A percentile compares a stretch with the other conserved stretches of the same genome.
phyloP scores from a whole-genome alignment of 1,140 invertebrate genomes.

The Zaprionus davidi region DNA sequence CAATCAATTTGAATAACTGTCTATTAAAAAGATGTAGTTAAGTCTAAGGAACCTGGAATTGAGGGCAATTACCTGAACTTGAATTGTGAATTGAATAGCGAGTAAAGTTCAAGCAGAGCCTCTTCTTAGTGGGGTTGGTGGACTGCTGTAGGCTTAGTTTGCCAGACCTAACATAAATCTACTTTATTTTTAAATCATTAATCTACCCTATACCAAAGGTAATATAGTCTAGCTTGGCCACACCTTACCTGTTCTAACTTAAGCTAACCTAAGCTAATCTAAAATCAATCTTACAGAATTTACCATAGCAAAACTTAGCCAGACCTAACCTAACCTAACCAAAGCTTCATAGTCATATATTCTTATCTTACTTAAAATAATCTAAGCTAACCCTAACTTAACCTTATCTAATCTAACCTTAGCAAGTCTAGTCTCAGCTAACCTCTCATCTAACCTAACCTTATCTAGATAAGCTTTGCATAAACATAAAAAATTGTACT shows the following conservation, averaged over 20 bases:
- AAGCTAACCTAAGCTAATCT: background rate
- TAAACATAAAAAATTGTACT: too few species aligned
- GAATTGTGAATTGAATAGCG: background rate
- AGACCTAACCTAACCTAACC: background rate
- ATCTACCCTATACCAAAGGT: background rate
- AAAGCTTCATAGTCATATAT: background rate
- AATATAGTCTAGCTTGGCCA: background rate
- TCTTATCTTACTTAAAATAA: background rate
- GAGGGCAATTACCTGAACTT: slow-evolving; percentile 7
- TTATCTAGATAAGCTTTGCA: too few species aligned
- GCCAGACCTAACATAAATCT: background rate
- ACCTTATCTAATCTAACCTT: background rate
- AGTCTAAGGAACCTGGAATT: slow-evolving; percentile 2
- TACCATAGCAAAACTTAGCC: background rate
- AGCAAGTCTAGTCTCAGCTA: background rate
- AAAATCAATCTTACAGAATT: background rate
- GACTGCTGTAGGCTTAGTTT: too few species aligned
- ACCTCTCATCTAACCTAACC: too few species aligned
- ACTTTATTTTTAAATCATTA: background rate
- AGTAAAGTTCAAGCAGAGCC: background rate
- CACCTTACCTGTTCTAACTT: background rate
- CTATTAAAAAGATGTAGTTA: slow-evolving; percentile 7
- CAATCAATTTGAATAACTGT: slow-evolving; percentile 13
- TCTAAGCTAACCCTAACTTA: background rate
- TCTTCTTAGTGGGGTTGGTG: background rate